These are phyloP conservation scores for Hemibagrus wyckioides DNA, from an alignment of 2,113 vertebrate species.

Conservation along the genomic window DNA sequence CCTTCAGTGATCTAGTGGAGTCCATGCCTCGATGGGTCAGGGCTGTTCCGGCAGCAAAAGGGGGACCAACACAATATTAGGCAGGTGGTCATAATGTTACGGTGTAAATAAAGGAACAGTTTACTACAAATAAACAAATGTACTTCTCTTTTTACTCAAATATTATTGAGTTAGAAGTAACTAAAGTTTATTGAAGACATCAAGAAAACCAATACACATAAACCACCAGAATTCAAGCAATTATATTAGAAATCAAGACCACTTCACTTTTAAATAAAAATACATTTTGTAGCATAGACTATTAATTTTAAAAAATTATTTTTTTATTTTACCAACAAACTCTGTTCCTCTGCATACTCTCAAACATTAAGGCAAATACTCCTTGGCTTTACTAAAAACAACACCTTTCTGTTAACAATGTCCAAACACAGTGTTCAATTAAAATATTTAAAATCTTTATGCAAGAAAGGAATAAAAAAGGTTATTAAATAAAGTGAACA, in stretches of 20 bases:
- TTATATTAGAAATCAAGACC: slow-evolving; percentile 7
- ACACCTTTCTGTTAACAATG: background rate
- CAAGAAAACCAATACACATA: background rate
- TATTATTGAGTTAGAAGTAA: background rate
- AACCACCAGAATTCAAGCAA: background rate
- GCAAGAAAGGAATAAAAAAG: background rate
- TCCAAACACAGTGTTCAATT: slow-evolving; percentile 12
- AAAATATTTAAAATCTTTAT: background rate
- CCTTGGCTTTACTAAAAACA: slow-evolving; percentile 6
- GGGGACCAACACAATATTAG: too few relatives aligned
- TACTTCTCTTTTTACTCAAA: background rate
- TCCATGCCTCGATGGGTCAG: too few relatives aligned
- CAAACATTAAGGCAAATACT: slow-evolving; percentile 20
- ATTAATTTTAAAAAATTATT: slow-evolving; percentile 19
- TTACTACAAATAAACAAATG: background rate
- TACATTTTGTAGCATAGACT: background rate
- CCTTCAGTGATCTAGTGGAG: too few relatives aligned
- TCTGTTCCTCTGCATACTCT: background rate
- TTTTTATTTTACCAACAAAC: background rate
- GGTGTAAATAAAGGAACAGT: too few relatives aligned
- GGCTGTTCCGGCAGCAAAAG: too few relatives aligned
- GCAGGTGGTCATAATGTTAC: too few relatives aligned
- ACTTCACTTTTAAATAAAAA: slow-evolving; percentile 2
- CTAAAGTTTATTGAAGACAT: slow-evolving; percentile 26
- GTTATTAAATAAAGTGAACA: slow-evolving; percentile 47